Conservation (phyloP, 2,888 invertebrate species). For the Ectemnius cavifrons region DNA sequence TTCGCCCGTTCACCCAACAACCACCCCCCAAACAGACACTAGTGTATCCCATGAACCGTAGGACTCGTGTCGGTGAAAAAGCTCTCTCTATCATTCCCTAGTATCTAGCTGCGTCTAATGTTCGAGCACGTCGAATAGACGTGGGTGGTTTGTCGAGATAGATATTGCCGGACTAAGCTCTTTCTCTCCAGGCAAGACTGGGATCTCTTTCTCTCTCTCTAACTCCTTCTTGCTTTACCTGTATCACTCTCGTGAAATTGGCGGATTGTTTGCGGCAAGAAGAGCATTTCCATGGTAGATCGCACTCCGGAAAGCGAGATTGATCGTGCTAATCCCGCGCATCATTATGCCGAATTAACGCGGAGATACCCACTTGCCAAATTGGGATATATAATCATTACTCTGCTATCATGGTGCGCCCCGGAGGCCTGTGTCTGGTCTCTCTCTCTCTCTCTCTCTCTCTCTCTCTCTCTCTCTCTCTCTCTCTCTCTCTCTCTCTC, state of each 20-base stretch:
- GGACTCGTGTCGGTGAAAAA: no score
- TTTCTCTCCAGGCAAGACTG: no score
- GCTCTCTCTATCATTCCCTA: no score
- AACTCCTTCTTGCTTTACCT: no score
- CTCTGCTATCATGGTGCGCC: not conserved
- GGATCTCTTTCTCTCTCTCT: no score
- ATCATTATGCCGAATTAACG: conserved; percentile 32
- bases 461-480: not conserved
- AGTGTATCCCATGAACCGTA: no score
- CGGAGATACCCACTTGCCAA: conserved; percentile 33
- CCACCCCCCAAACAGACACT: not conserved
- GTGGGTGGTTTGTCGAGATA: not conserved
- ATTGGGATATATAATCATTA: conserved; percentile 9
- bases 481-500: not conserved
- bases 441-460: not conserved
- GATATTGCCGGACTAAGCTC: no score
- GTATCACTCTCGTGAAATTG: no score
- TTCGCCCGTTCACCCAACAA: not conserved
- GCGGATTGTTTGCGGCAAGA: no score
- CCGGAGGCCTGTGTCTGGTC: not conserved
- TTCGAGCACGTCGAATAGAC: not conserved
- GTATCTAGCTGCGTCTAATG: no score
- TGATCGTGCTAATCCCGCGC: conserved; percentile 3
- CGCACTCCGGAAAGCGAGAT: not conserved
- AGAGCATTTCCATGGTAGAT: no score